Evolutionary conservation across 2,113 vertebrate genomes (phyloP).

Genomic region (Fulmarus glacialis): DNA sequence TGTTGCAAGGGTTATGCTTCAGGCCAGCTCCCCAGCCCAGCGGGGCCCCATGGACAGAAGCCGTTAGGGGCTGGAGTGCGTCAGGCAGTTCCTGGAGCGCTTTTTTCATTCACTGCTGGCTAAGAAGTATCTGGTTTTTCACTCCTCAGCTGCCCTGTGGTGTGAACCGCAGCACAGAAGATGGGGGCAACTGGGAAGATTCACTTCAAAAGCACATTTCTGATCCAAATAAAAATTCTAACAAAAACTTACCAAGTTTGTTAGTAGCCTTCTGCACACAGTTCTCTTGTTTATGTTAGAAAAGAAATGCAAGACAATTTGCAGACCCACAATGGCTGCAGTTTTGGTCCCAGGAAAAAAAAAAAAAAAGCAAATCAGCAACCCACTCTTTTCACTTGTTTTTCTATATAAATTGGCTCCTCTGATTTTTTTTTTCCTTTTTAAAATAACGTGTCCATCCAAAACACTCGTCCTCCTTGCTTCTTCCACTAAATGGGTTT

Average conservation of each 20-base stretch:
- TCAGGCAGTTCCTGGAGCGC: neutral
- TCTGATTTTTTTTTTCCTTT: neutral
- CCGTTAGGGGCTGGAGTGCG: neutral
- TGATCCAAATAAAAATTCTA: neutral
- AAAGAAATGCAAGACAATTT: neutral
- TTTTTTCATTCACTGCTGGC: neutral
- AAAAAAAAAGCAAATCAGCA: neutral
- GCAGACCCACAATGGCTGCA: neutral
- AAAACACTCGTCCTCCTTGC: neutral
- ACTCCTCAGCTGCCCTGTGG: neutral
- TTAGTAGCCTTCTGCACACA: neutral
- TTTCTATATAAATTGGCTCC: neutral
- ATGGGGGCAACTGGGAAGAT: neutral
- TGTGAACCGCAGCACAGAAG: neutral
- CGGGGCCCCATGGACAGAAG: fast-evolving
- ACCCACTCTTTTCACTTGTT: neutral
- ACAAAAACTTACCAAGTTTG: neutral
- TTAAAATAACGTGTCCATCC: neutral
- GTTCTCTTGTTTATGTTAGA: neutral
- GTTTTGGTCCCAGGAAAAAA: neutral
- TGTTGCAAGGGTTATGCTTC: neutral
- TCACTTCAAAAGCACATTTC: neutral
- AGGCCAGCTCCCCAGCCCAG: neutral
- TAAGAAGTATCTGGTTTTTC: neutral
- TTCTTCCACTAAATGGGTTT: neutral